Evolutionary conservation across 2,113 vertebrate genomes (phyloP), one percentile per base, ranked within the genome.

Genomic region (Nicator chloris): DNA sequence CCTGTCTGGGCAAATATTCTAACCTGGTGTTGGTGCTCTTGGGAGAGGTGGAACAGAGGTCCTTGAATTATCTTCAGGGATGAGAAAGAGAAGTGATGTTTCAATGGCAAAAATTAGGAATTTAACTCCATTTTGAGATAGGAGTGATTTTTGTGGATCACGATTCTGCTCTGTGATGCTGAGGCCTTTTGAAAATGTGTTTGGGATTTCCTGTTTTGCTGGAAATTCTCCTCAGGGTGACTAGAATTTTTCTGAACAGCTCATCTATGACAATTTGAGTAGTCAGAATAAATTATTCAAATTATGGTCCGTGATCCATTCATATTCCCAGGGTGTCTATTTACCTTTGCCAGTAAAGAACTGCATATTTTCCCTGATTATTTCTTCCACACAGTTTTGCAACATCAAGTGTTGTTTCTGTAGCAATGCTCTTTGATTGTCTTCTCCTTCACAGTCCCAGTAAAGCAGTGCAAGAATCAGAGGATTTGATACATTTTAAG

Each of bases 261-360:
- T 90, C 39, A 21, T 69, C 35, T 92, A 26, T 30, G 91, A 51
- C 40, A 37, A 49, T 47, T 63, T 66, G 71, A 83, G 22, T 78
- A 35, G 54, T 78, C 15, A 63, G 81, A 92, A 84, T 75, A 60
- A 79, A 65, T 92, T 45, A 82, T 56, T 86, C 35, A 44, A 45
- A 64, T 72, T 33, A 6, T 0, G 0, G 5, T 35, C 19, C 2
- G 5, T 5, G 1, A 33, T 57, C 39, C 17, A 33, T 83, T 79
- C 13, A 5, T 68, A 24, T 86, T 81, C 56, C 66, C 20, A 37
- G 22, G 16, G n/a, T 78, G n/a, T 75, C 61, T 33, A 28, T 82
- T 93, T 84, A 78, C 65, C 69, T 92, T 86, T 63, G 47, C 40
- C 71, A 64, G 40, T 56, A 31, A 78, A 86, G 73, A 92, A 49